A percentile compares a stretch with the other conserved stretches of the same genome.
Conservation (phyloP, 2,888 invertebrate species). For the Ochlodes sylvanus region DNA sequence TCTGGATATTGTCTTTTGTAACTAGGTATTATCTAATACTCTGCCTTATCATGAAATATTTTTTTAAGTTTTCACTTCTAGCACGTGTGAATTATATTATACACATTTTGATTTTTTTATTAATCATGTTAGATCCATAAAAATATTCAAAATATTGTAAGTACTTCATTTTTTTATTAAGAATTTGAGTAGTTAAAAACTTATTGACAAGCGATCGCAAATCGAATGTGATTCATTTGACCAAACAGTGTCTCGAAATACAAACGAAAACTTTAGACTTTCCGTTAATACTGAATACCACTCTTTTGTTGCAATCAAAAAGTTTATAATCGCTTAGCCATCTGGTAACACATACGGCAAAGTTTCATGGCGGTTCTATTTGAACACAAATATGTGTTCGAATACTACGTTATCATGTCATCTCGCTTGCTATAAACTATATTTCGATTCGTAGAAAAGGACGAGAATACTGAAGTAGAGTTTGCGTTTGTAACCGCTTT, state of each 20-base stretch:
- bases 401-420: constrained; percentile 44
- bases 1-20: too few relatives aligned
- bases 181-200: not conserved
- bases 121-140: too few relatives aligned
- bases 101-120: too few relatives aligned
- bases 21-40: too few relatives aligned
- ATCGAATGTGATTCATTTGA: constrained; percentile 26
- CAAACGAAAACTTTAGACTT: constrained; percentile 31
- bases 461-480: constrained; percentile 46
- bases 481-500: constrained; percentile 54
- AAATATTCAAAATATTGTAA: too few relatives aligned
- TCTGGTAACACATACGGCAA: constrained; percentile 22
- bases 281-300: constrained; percentile 14
- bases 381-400: constrained; percentile 50
- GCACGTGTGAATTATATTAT: too few relatives aligned
- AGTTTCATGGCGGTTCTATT: constrained; percentile 27
- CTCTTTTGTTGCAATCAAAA: constrained; percentile 20
- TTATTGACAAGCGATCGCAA: constrained; percentile 25
- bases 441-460: constrained; percentile 47
- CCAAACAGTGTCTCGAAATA: constrained; percentile 12
- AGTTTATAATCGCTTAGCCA: constrained; percentile 26
- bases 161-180: too few relatives aligned
- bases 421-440: constrained; percentile 49
- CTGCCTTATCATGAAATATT: too few relatives aligned
- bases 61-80: too few relatives aligned